Base-by-base conservation (phyloP, 1,140 invertebrate species). In the Eciton burchellii region DNA sequence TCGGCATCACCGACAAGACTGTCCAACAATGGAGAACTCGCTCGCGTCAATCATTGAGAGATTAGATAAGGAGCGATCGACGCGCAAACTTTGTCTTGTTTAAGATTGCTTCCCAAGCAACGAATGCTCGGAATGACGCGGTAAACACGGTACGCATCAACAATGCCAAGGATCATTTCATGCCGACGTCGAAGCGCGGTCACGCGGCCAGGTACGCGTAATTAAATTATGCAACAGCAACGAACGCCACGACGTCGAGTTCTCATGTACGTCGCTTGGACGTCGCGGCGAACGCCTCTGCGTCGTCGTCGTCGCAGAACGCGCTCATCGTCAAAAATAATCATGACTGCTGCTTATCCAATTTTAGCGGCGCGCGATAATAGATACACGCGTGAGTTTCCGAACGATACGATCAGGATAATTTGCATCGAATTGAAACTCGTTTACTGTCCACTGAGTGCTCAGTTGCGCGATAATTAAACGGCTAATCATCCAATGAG, bases 251-350 rank as follows among this genome's bases (percentile, higher is more conserved):
- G 0, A 35, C 35, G 62, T 29, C 52, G 24, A 29, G 29, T 68
- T 79, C 56, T 56, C 29, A 41, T 9, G 66, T 77, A 45, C 43
- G 21, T 66, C 16, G 74, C 52, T 2, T 24, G 45, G 29, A 76
- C 24, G 49, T 19, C 66, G 21, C 2, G 6, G 35, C 43, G 43
- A 24, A 35, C 1, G 47, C 21, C 1, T 35, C 43, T 21, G 11
- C 47, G 5, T 41, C 8, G 24, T 3, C 35, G 47, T 21, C 45
- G 19, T 19, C 19, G 52, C 9, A 16, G 6, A 35, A 35, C 6
- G 60, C 9, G 21, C 16, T 79, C 74, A 79, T 79, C 74, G 74
- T 79, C 74, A 47, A 79, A 79, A 79, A 79, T 79, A 79, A 68
- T 79, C 63, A 35, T 79, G 74, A 70, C 74, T 35, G 49, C 21